Percentiles rank a stretch among this genome's conserved stretches.
These are phyloP conservation scores for Scrobipalpa atriplicella DNA, from an alignment of 2,888 invertebrate species.

Conservation along the genomic window DNA sequence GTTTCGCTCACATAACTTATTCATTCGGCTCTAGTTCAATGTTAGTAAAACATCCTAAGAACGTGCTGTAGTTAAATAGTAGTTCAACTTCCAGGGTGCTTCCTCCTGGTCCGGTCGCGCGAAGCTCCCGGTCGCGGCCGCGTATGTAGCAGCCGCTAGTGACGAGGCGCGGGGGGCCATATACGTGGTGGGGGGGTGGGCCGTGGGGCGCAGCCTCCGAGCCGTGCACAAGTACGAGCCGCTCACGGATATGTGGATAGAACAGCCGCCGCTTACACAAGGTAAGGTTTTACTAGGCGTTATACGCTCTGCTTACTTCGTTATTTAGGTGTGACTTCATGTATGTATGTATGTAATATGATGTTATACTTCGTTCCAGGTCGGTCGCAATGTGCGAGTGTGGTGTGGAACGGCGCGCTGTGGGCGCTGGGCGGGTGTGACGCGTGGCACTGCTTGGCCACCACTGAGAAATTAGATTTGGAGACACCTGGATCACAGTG, in stretches of 20 bases:
- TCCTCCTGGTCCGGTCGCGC: slow-evolving; percentile 33
- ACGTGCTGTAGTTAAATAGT: background rate
- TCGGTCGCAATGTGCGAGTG: slow-evolving; percentile 91
- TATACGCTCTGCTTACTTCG: too few species aligned
- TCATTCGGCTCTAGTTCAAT: too few species aligned
- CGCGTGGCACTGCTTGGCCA: slow-evolving; percentile 90
- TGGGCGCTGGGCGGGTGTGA: slow-evolving; percentile 94
- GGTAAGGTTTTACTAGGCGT: slow-evolving; percentile 45
- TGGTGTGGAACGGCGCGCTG: slow-evolving; percentile 85
- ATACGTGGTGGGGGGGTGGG: slow-evolving; percentile 92
- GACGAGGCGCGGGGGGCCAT: slow-evolving; percentile 82
- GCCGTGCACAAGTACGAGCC: slow-evolving; percentile 89
- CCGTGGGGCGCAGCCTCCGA: slow-evolving; percentile 81
- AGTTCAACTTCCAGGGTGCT: background rate
- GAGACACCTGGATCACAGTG: slow-evolving; percentile 28
- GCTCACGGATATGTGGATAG: slow-evolving; percentile 84
- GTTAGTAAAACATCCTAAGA: too few species aligned
- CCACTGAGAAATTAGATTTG: slow-evolving; percentile 61
- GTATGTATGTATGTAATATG: background rate
- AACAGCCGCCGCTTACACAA: slow-evolving; percentile 85
- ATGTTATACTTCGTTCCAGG: slow-evolving; percentile 61
- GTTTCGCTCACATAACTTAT: too few species aligned
- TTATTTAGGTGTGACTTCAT: too few species aligned
- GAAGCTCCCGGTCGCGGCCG: slow-evolving; percentile 81
- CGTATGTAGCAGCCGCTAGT: slow-evolving; percentile 88